Base-by-base conservation (phyloP, 2,113 vertebrate species). In the Leptocoma aspasia region DNA sequence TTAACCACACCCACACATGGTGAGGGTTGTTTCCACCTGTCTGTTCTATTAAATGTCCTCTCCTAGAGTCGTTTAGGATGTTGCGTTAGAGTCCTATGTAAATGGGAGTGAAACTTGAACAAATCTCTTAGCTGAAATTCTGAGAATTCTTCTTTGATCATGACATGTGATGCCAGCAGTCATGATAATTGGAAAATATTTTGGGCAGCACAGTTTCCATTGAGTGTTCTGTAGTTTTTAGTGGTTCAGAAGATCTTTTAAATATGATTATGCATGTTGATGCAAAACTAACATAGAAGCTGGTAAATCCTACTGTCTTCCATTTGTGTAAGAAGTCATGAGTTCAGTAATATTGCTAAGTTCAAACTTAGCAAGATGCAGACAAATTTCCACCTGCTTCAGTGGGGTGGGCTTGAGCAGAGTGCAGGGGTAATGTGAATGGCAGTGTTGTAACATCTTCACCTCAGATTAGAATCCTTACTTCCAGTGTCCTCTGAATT, bases 71-170 rank as follows among this genome's bases (percentile, higher is more conserved):
- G 42, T 42, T 60, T 81, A 35, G 82, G 54, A 30, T 71, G 75
- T 94, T 91, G 56, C 17, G 27, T 85, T 89, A 24, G 45, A 82
- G 70, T 73, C 63, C 60, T 54, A 88, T 96, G 92, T 88, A 95
- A 96, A 26, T 57, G 92, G 95, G 92, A 96, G 57, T 84, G 96
- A 96, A 97, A 96, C 93, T 41, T 30, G 16, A 59, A 53, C 17
- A 53, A 10, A 82, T 82, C 92, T 89, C 76, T 84, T 83, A 77
- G 59, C 33, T 59, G 37, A 65, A 56, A 22, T 97, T 97, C 95
- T 92, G 71, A 91, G 92, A 97, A 95, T 75, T 81, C 76, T 70
- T 77, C 68, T 95, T 90, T 95, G 66, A 90, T 94, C 45, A 0
- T 72, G 75, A 94, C 27, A 70, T 77, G 50, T 64, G 76, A 50